Evolutionary conservation across 2,888 invertebrate genomes (phyloP).

Genomic region (Harmothoe impar): DNA sequence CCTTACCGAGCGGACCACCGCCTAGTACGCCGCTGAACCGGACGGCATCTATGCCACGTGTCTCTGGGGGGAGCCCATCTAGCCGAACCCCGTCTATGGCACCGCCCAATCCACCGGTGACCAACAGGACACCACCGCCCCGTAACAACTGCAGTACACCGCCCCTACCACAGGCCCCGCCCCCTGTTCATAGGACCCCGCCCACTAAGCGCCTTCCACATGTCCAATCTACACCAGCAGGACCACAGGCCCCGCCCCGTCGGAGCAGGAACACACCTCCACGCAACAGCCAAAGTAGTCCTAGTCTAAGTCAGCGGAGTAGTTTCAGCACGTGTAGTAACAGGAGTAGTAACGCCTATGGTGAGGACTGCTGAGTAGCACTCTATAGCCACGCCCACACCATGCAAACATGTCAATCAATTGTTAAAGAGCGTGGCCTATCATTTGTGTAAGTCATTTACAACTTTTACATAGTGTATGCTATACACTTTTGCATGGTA

Average conservation of each 20-base stretch:
- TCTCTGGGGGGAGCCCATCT: not conserved
- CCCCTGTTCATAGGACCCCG: constrained; percentile 46
- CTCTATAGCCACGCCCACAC: constrained; percentile 3
- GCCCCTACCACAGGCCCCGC: constrained; percentile 32
- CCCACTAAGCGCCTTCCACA: constrained; percentile 46
- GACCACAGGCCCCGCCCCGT: constrained; percentile 38
- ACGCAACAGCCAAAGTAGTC: constrained; percentile 52
- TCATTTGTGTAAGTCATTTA: not conserved
- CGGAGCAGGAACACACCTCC: constrained; percentile 33
- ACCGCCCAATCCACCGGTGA: not conserved
- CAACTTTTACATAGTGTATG: not conserved
- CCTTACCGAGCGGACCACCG: constrained; percentile 4
- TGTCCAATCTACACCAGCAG: not conserved
- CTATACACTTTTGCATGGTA: too few relatives aligned
- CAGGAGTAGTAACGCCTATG: constrained; percentile 47
- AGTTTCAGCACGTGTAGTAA: constrained; percentile 48
- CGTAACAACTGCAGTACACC: constrained; percentile 14
- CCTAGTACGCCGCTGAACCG: not conserved
- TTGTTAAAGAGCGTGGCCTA: constrained; percentile 20
- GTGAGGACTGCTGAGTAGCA: constrained; percentile 35
- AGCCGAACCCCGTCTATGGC: not conserved
- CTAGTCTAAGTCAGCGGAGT: constrained; percentile 48
- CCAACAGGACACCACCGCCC: constrained; percentile 12
- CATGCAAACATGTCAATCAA: not conserved
- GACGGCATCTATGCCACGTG: not conserved